Evolutionary conservation across 2,888 invertebrate genomes (phyloP).

Genomic region (Diadegma fenestrale): DNA sequence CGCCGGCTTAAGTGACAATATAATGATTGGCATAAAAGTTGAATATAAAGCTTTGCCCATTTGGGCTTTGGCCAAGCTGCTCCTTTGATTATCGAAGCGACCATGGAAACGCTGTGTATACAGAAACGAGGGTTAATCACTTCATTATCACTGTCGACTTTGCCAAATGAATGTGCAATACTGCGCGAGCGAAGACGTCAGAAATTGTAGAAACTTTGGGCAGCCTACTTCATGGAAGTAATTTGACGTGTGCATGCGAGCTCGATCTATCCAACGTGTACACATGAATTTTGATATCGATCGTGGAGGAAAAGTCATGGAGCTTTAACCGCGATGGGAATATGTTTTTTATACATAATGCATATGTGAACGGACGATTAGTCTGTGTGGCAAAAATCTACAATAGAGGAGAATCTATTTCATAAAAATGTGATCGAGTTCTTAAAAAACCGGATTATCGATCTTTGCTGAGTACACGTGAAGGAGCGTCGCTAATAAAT

Average conservation of each 20-base stretch:
- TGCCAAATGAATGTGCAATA: slow-evolving; percentile 13
- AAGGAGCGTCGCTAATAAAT: not conserved
- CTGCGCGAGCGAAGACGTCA: slow-evolving; percentile 7
- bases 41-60: not conserved
- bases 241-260: slow-evolving; percentile 38
- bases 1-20: not conserved
- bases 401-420: not conserved
- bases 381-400: not conserved
- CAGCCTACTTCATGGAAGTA: slow-evolving; percentile 1
- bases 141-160: slow-evolving; percentile 16
- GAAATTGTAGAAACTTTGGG: slow-evolving; percentile 24
- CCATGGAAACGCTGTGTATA: not conserved
- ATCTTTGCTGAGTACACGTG: not conserved
- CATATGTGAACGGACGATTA: not conserved
- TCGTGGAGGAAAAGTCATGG: not conserved
- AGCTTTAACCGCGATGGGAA: not conserved
- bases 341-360: not conserved
- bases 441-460: not conserved
- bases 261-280: not conserved
- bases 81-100: slow-evolving; percentile 20
- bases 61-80: not conserved
- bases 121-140: not conserved
- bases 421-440: not conserved
- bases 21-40: not conserved
- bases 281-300: not conserved